Conservation (phyloP, 2,888 invertebrate genomes). For the Dichetophora obliterata region DNA sequence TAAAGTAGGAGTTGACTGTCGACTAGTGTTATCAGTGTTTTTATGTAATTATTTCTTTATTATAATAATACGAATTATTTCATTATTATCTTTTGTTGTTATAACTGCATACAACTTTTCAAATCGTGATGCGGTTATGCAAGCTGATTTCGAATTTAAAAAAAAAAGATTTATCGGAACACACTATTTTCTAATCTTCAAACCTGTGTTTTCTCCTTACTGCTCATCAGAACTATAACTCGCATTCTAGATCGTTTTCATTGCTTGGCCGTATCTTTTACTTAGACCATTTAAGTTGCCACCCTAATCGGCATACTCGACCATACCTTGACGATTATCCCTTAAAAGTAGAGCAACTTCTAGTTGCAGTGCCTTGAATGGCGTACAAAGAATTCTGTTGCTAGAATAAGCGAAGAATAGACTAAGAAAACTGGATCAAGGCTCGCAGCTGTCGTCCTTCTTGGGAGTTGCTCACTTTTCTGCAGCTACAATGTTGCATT, state of each 20-base stretch:
- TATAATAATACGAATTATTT: too few species aligned
- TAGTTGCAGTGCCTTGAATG: background rate
- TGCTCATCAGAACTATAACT: background rate
- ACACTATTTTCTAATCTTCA: background rate
- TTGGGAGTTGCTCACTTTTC: conserved; percentile 12
- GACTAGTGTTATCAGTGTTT: too few species aligned
- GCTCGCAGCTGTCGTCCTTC: background rate
- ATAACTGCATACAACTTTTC: too few species aligned
- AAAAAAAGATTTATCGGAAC: background rate
- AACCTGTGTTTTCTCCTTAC: background rate
- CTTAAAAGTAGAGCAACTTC: conserved; percentile 5
- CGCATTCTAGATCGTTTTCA: background rate
- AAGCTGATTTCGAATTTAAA: too few species aligned
- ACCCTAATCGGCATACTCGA: conserved; percentile 8
- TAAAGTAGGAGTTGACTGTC: too few species aligned
- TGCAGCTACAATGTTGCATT: background rate
- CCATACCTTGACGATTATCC: conserved; percentile 25
- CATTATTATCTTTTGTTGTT: too few species aligned
- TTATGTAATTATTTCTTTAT: too few species aligned
- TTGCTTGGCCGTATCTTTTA: background rate
- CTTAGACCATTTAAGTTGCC: background rate
- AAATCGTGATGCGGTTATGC: too few species aligned
- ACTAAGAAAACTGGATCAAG: conserved; percentile 21
- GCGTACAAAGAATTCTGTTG: too few species aligned
- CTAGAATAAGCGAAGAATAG: background rate